These are phyloP conservation scores for Vesta saturnalis DNA, from an alignment of 2,888 invertebrate species.

Conservation along the genomic window DNA sequence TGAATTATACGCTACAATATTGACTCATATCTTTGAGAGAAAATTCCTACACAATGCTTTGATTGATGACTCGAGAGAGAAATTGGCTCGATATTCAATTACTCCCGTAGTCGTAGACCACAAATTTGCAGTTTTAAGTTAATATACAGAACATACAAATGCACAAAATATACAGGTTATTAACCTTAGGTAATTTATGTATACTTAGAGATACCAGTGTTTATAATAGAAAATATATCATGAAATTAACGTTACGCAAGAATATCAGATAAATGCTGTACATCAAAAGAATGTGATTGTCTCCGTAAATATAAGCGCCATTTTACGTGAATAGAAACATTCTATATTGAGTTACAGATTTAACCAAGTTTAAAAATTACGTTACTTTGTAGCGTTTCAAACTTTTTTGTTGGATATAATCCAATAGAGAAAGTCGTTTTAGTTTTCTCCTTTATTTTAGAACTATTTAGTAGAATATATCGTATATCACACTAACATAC, in stretches of 20 bases:
- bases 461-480: too few relatives aligned
- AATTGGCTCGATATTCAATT: constrained; percentile 28
- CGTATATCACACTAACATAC: too few relatives aligned
- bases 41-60: constrained; percentile 23
- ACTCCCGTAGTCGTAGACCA: constrained; percentile 18
- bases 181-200: background rate
- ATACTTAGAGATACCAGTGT: background rate
- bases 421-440: too few relatives aligned
- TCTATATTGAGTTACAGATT: too few relatives aligned
- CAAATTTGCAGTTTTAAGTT: constrained; percentile 9
- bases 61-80: constrained; percentile 24
- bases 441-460: too few relatives aligned
- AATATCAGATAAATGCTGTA: too few relatives aligned
- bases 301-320: too few relatives aligned
- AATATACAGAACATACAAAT: background rate
- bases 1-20: constrained; percentile 29
- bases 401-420: too few relatives aligned
- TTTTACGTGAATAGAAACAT: too few relatives aligned
- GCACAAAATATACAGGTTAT: constrained; percentile 1
- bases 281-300: too few relatives aligned
- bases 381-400: too few relatives aligned
- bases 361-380: too few relatives aligned
- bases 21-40: constrained; percentile 19
- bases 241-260: background rate
- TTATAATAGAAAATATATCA: background rate